These are phyloP conservation scores for Centropyge bicolor DNA, from an alignment of 2,797 vertebrate species.

Conservation along the genomic window DNA sequence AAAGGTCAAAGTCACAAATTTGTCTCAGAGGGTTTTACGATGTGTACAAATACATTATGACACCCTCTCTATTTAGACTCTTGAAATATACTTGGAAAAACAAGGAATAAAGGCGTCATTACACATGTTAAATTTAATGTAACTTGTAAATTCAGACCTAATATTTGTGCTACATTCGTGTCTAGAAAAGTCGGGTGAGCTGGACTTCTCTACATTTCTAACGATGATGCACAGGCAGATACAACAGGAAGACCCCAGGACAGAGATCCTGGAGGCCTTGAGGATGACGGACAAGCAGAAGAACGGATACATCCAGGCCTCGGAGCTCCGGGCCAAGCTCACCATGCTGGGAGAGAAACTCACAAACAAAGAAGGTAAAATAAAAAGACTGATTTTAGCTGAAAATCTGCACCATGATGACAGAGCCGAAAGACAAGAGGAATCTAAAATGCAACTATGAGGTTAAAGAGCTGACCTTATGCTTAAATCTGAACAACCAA, in stretches of 20 bases:
- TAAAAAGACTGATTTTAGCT: not conserved
- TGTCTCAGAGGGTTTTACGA: not conserved
- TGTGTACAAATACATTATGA: not conserved
- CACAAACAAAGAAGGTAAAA: constrained; percentile 91
- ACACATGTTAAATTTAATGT: not conserved
- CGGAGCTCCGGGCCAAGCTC: constrained; percentile 93
- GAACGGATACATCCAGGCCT: constrained; percentile 87
- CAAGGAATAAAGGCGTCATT: not conserved
- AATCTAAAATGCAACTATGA: not conserved
- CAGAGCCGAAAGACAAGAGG: not conserved
- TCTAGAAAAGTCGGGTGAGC: constrained; percentile 86
- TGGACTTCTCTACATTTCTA: constrained; percentile 97
- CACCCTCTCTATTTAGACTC: not conserved
- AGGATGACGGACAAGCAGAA: constrained; percentile 94
- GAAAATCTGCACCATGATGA: not conserved
- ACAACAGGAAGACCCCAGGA: constrained; percentile 93
- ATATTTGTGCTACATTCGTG: not conserved
- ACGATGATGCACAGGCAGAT: constrained; percentile 94
- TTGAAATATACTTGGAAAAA: not conserved
- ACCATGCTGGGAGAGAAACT: constrained; percentile 93
- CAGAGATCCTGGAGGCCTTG: constrained; percentile 93
- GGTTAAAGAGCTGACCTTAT: too few species aligned
- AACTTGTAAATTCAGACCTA: not conserved
- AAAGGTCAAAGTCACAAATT: not conserved
- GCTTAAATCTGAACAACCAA: not conserved